Evolutionary conservation across 2,888 invertebrate genomes (phyloP).

Genomic region (Drosophila crucigera): DNA sequence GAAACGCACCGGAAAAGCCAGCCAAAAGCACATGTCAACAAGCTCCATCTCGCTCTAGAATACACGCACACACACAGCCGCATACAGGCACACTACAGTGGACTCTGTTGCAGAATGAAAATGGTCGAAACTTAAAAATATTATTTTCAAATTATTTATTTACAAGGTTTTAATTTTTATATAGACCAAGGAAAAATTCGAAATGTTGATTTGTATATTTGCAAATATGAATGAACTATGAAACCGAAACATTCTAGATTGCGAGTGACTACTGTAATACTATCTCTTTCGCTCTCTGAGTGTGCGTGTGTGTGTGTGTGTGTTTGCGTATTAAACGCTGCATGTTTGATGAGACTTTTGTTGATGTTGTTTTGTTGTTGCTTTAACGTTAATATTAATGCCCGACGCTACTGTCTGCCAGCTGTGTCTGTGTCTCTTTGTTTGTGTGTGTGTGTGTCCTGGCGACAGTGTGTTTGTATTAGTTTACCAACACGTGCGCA

Average conservation of each 20-base stretch:
- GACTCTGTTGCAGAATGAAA: background rate
- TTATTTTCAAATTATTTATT: background rate
- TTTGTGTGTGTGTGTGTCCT: slow-evolving; percentile 12
- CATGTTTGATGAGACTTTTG: slow-evolving; percentile 74
- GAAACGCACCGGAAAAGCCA: slow-evolving; percentile 74
- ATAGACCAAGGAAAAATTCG: background rate
- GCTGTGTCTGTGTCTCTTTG: slow-evolving; percentile 32
- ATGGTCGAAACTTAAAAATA: background rate
- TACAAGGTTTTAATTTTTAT: background rate
- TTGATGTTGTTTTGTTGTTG: slow-evolving; percentile 56
- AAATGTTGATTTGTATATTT: background rate
- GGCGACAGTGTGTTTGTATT: slow-evolving; percentile 44
- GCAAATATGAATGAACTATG: background rate
- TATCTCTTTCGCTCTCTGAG: background rate
- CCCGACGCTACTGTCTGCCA: slow-evolving; percentile 66
- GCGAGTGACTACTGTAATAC: background rate
- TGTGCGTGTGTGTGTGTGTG: slow-evolving; percentile 7
- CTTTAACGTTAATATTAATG: slow-evolving; percentile 76
- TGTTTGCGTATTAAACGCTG: slow-evolving; percentile 63
- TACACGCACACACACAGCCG: slow-evolving; percentile 10
- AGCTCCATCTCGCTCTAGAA: slow-evolving; percentile 42
- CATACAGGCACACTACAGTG: background rate
- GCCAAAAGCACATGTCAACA: slow-evolving; percentile 57
- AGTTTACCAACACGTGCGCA: slow-evolving; percentile 77
- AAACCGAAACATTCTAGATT: background rate